Percentiles rank a stretch among this genome's conserved stretches.
Conservation (phyloP, 2,113 vertebrate genomes). For the Strix aluco region DNA sequence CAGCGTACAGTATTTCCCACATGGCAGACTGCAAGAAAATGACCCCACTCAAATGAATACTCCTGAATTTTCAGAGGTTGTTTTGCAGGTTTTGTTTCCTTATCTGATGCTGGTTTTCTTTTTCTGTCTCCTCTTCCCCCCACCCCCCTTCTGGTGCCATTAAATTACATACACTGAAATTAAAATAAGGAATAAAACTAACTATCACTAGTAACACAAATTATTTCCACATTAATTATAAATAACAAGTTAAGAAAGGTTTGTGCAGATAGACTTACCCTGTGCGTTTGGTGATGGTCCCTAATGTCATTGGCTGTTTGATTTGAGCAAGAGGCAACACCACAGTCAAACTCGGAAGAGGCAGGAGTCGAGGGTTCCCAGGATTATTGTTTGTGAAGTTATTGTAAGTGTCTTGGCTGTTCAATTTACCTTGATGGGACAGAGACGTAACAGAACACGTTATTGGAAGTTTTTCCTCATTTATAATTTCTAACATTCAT, state of each 20-base stretch:
- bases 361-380: conserved; percentile 91
- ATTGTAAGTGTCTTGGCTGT: conserved; percentile 94
- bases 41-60: background rate
- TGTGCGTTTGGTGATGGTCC: conserved; percentile 95
- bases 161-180: background rate
- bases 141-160: background rate
- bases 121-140: background rate
- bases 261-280: conserved; percentile 80
- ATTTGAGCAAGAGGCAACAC: conserved; percentile 94
- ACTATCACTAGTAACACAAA: background rate
- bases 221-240: background rate
- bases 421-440: conserved; percentile 78
- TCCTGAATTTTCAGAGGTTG: background rate
- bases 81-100: conserved; percentile 22
- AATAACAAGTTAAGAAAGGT: background rate
- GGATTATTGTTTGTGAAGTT: conserved; percentile 97
- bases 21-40: background rate
- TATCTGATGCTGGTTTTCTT: conserved; percentile 17
- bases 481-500: background rate
- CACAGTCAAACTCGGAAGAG: conserved; percentile 89
- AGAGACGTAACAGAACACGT: background rate
- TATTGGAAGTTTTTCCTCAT: background rate
- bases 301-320: conserved; percentile 96
- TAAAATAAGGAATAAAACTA: conserved; percentile 15
- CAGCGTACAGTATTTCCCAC: background rate